Conservation (phyloP, 2,888 invertebrate genomes). For the Campopleginae sp. region DNA sequence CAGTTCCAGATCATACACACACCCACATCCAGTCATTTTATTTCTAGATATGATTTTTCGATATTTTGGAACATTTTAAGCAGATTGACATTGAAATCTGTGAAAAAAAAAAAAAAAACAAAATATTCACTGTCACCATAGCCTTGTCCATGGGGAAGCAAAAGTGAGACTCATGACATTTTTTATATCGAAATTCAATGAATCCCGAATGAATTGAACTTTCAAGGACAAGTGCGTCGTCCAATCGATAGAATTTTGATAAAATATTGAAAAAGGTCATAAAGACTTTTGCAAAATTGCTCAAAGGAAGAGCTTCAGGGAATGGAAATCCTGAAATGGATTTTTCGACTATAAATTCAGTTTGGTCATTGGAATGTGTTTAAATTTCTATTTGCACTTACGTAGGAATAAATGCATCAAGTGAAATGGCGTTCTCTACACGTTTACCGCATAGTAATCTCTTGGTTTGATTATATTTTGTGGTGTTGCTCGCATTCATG, state of each 20-base stretch:
- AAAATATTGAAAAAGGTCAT: too few species aligned
- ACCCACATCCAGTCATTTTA: too few species aligned
- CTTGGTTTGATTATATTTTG: constrained; percentile 66
- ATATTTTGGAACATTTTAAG: too few species aligned
- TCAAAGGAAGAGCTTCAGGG: background rate
- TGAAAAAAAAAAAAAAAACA: background rate
- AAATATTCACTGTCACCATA: too few species aligned
- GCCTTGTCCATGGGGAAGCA: too few species aligned
- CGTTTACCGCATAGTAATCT: constrained; percentile 62
- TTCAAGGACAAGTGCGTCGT: background rate
- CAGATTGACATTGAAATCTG: too few species aligned
- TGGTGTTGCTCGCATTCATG: constrained; percentile 7
- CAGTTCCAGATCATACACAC: too few species aligned
- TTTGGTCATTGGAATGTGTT: background rate
- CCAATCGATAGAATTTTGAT: background rate
- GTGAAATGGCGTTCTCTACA: constrained; percentile 35
- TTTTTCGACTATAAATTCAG: background rate
- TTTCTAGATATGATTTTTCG: too few species aligned
- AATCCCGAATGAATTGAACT: background rate
- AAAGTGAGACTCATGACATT: background rate
- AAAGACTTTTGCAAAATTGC: background rate
- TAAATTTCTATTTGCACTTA: background rate
- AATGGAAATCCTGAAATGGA: background rate
- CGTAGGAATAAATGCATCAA: background rate
- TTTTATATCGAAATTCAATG: background rate